Percentiles rank a stretch among this genome's conserved stretches.
These are phyloP conservation scores for Actinopyga echinites DNA, from an alignment of 53 echinoderm and acorn worm genomes.

Conservation along the genomic window DNA sequence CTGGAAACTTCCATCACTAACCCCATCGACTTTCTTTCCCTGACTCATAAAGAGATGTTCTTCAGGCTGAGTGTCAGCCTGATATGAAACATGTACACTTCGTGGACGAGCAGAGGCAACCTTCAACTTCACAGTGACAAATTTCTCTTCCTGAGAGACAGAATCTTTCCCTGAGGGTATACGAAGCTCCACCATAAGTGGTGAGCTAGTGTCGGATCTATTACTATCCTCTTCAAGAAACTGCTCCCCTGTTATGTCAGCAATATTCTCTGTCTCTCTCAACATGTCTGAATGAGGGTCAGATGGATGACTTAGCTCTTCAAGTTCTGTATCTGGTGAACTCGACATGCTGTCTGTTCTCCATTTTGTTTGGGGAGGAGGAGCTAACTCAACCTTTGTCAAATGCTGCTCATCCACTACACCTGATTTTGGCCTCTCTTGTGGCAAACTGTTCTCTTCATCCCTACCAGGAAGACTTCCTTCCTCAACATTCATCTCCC, in stretches of 20 bases:
- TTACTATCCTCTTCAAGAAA: neutral
- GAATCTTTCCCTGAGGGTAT: conserved; percentile 48
- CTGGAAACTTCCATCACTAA: conserved; percentile 35
- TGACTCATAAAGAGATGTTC: conserved; percentile 28
- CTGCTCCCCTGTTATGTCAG: neutral
- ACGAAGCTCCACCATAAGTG: conserved; percentile 61
- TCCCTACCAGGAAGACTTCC: neutral
- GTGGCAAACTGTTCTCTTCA: too few species aligned
- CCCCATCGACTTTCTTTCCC: neutral
- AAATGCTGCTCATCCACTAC: neutral
- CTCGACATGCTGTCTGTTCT: neutral
- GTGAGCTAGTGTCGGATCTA: conserved; percentile 29
- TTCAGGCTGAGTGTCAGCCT: conserved; percentile 46
- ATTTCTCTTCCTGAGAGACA: conserved; percentile 43
- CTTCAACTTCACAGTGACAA: conserved; percentile 72
- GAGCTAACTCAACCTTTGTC: neutral
- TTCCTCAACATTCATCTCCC: neutral
- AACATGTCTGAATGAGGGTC: neutral
- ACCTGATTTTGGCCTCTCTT: neutral
- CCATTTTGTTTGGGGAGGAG: neutral
- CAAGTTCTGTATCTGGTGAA: neutral
- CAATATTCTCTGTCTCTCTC: neutral
- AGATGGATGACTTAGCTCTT: neutral
- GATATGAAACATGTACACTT: conserved; percentile 73
- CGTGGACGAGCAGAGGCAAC: conserved; percentile 71